Conservation (phyloP, 2,888 invertebrate genomes). For the Apodemia hepburni region DNA sequence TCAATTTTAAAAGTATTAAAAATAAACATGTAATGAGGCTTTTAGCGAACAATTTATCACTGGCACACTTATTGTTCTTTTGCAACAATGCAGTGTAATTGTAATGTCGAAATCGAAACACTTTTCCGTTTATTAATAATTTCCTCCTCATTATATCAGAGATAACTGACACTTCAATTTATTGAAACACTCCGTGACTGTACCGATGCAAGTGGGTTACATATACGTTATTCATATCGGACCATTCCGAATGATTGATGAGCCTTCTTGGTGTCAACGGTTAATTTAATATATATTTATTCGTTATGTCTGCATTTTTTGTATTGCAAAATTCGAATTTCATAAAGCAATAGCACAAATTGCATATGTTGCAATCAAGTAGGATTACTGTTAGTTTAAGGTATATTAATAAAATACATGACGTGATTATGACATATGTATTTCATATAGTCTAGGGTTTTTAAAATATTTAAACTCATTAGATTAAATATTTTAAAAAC, state of each 20-base stretch:
- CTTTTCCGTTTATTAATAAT: slow-evolving; percentile 42
- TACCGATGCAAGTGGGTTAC: slow-evolving; percentile 47
- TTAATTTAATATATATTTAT: slow-evolving; percentile 50
- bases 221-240: slow-evolving; percentile 51
- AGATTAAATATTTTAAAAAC: too few species aligned
- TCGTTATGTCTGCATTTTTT: slow-evolving; percentile 19
- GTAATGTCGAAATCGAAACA: slow-evolving; percentile 23
- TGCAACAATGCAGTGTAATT: not conserved
- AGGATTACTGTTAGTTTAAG: too few species aligned
- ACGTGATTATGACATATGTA: too few species aligned
- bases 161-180: slow-evolving; percentile 61
- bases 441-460: too few species aligned
- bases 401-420: too few species aligned
- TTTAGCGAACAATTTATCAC: not conserved
- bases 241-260: slow-evolving; percentile 53
- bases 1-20: too few species aligned
- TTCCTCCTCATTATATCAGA: slow-evolving; percentile 47
- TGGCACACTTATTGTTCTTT: slow-evolving; percentile 5
- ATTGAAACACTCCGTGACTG: slow-evolving; percentile 40
- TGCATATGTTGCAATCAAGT: too few species aligned
- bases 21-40: not conserved
- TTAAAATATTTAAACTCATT: too few species aligned
- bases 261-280: slow-evolving; percentile 48
- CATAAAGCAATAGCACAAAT: not conserved
- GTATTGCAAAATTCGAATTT: slow-evolving; percentile 17